Conservation (phyloP, 2,797 vertebrate genomes). For the Mico argentatus region DNA sequence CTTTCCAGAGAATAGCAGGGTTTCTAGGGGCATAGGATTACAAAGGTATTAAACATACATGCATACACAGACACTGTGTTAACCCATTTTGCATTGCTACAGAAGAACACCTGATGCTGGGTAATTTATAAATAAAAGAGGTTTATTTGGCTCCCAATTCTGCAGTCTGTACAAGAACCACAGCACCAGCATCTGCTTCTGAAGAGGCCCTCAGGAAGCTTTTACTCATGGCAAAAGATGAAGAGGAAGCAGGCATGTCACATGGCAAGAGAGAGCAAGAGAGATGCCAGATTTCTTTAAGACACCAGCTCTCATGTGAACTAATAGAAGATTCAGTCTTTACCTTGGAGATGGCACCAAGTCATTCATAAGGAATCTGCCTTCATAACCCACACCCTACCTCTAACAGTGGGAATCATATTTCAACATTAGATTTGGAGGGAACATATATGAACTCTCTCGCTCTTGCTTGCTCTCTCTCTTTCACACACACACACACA, state of each 20-base stretch:
- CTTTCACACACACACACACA: not conserved
- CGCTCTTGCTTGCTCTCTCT: too few species aligned
- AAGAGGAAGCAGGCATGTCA: not conserved
- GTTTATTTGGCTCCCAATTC: not conserved
- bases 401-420: not conserved
- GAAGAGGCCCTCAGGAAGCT: not conserved
- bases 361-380: not conserved
- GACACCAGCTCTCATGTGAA: not conserved
- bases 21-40: fast-evolving
- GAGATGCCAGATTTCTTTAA: not conserved
- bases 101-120: not conserved
- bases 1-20: not conserved
- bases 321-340: not conserved
- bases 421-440: not conserved
- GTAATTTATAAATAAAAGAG: not conserved
- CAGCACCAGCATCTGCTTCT: not conserved
- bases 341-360: not conserved
- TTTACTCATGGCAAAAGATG: not conserved
- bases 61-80: not conserved
- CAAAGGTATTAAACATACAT: not conserved
- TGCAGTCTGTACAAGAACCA: not conserved
- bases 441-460: not conserved
- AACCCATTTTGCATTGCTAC: not conserved
- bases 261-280: not conserved
- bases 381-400: not conserved